These are phyloP conservation scores for Lampris incognitus DNA, from an alignment of 2,113 vertebrate species.

Conservation along the genomic window DNA sequence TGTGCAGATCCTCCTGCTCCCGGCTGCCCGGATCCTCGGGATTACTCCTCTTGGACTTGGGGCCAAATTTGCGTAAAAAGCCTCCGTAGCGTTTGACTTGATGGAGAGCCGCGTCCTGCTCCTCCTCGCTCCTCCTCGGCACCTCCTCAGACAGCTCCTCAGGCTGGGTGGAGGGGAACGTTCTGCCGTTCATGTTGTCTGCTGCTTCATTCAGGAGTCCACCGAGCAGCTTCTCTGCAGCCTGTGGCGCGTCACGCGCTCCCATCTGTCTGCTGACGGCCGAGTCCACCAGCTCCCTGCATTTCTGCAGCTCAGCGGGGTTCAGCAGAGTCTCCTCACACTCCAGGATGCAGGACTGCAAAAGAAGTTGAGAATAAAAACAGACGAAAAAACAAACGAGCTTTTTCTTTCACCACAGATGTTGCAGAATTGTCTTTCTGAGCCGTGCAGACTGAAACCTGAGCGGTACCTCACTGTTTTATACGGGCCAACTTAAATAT, in stretches of 20 bases:
- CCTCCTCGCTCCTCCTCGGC: constrained; percentile 54
- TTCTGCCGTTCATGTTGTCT: no score
- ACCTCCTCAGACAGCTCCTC: constrained; percentile 29
- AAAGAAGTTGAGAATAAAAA: background rate
- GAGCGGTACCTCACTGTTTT: no score
- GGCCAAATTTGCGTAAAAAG: constrained; percentile 88
- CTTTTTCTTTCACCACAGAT: no score
- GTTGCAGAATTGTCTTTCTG: no score
- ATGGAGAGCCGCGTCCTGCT: constrained; percentile 38
- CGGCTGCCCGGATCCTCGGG: constrained; percentile 62
- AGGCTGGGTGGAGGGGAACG: no score
- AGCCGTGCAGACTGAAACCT: no score
- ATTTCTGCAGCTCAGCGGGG: constrained; percentile 81
- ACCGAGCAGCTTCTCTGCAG: no score
- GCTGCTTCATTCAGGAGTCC: no score
- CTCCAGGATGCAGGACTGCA: constrained; percentile 87
- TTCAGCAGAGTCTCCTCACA: constrained; percentile 81
- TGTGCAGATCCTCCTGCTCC: constrained; percentile 87
- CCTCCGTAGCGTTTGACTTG: constrained; percentile 85
- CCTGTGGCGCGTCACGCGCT: no score
- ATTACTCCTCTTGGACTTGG: constrained; percentile 87
- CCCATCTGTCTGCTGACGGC: constrained; percentile 12
- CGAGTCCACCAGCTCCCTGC: constrained; percentile 68
- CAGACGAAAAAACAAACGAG: no score
- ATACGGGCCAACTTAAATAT: no score